A percentile compares a stretch with the other conserved stretches of the same genome.
phyloP scores from a whole-genome alignment of 1,140 invertebrate species.

The Anthonomus grandis region DNA sequence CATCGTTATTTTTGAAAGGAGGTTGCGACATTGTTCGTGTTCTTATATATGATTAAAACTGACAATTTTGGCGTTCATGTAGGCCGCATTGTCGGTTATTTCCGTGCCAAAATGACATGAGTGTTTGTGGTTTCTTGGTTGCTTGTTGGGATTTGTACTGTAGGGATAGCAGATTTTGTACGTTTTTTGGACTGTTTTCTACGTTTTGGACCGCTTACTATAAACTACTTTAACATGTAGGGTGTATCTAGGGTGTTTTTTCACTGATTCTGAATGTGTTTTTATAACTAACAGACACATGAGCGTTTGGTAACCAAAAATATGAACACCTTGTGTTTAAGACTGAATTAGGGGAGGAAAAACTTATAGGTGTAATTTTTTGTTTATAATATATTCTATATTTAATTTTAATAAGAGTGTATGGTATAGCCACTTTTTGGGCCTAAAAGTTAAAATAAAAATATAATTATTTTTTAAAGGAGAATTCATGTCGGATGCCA shows the following conservation, averaged over 20 bases:
- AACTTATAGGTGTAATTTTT: not conserved
- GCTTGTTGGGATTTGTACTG: not conserved
- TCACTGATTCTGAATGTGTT: not conserved
- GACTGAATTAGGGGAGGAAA: slow-evolving; percentile 10
- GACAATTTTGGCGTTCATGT: not conserved
- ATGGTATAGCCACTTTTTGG: too few species aligned
- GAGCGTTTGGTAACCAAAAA: slow-evolving; percentile 6
- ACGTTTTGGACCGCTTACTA: not conserved
- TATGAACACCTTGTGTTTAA: slow-evolving; percentile 10
- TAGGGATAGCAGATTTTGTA: not conserved
- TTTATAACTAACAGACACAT: not conserved
- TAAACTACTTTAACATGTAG: too few species aligned
- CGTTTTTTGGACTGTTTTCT: not conserved
- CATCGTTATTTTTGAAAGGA: not conserved
- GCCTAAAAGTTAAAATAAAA: too few species aligned
- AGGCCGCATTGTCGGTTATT: slow-evolving; percentile 7
- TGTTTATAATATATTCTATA: not conserved
- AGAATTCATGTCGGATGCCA: not conserved
- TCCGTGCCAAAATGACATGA: slow-evolving; percentile 1
- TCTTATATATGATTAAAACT: not conserved
- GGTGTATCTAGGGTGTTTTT: not conserved
- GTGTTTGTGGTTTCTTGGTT: slow-evolving; percentile 15
- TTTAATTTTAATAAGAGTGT: slow-evolving; percentile 1
- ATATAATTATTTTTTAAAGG: not conserved
- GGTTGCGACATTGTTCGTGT: not conserved